phyloP scores from a whole-genome alignment of 2,113 vertebrate species.

The Terrapene triunguis region DNA sequence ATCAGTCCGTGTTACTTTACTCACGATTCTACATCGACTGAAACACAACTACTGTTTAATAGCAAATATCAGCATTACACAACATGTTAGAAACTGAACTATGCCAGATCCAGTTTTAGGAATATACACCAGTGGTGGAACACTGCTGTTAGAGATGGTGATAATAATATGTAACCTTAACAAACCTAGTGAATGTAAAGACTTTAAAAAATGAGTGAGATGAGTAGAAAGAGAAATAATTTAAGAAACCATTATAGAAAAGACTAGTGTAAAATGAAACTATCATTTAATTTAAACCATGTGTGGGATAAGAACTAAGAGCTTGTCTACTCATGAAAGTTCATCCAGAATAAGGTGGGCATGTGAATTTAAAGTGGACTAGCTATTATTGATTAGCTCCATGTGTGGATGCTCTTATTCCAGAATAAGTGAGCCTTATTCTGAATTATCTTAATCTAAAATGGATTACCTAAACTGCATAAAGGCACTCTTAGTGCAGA shows the following conservation, averaged over 20 bases:
- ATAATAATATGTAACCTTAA: neutral
- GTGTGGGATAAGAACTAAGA: neutral
- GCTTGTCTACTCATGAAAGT: too few relatives aligned
- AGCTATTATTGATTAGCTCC: too few relatives aligned
- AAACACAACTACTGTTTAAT: neutral
- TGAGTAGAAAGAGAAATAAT: neutral
- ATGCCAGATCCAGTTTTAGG: neutral
- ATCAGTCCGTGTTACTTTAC: neutral
- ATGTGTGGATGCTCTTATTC: neutral
- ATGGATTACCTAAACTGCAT: too few relatives aligned
- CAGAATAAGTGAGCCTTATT: neutral
- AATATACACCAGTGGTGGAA: rapidly evolving
- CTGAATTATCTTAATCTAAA: too few relatives aligned
- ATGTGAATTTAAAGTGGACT: too few relatives aligned
- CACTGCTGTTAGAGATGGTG: neutral
- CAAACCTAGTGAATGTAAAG: neutral
- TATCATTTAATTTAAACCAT: neutral
- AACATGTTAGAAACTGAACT: rapidly evolving
- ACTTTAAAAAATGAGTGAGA: neutral
- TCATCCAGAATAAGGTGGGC: too few relatives aligned
- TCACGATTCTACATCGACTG: neutral
- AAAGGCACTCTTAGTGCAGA: neutral
- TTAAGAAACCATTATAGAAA: neutral
- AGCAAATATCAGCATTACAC: neutral
- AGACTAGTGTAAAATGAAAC: neutral